Evolutionary conservation across 2,797 vertebrate genomes (phyloP).

Genomic region (Oryzias dopingdopingensis): DNA sequence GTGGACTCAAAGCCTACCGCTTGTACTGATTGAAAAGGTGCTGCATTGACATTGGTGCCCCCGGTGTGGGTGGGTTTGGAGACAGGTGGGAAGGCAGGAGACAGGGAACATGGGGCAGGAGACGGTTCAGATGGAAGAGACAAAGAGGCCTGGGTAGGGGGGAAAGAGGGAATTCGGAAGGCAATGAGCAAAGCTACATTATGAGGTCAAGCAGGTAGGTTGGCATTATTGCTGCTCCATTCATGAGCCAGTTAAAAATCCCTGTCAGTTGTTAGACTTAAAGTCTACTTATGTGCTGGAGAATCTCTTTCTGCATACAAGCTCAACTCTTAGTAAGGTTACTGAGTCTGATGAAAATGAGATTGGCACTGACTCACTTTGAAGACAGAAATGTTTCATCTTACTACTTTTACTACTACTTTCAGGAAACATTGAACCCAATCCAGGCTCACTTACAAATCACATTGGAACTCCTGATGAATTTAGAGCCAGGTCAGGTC

Average conservation of each 20-base stretch:
- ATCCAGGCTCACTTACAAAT: too few species aligned
- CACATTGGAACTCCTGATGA: too few species aligned
- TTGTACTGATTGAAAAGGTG: conserved; percentile 99
- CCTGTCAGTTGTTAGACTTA: neutral
- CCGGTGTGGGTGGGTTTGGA: conserved; percentile 94
- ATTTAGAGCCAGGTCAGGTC: too few species aligned
- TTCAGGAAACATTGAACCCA: too few species aligned
- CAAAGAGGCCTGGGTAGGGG: conserved; percentile 82
- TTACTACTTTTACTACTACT: too few species aligned
- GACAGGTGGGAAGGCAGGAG: conserved; percentile 91
- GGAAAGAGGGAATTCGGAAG: conserved; percentile 27
- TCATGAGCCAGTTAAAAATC: neutral
- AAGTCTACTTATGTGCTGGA: too few species aligned
- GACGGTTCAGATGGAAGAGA: conserved; percentile 90
- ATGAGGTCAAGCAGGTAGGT: conserved; percentile 5
- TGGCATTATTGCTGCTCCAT: conserved; percentile 3
- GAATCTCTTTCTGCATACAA: too few species aligned
- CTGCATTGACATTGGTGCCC: conserved; percentile 99
- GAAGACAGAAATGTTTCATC: too few species aligned
- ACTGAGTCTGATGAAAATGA: too few species aligned
- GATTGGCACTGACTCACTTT: too few species aligned
- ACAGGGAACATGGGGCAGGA: conserved; percentile 86
- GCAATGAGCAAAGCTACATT: conserved; percentile 36
- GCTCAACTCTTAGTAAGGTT: too few species aligned
- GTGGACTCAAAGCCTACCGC: conserved; percentile 80